phyloP scores from a whole-genome alignment of 2,113 vertebrate genomes.

The Aspiorhynchus laticeps region DNA sequence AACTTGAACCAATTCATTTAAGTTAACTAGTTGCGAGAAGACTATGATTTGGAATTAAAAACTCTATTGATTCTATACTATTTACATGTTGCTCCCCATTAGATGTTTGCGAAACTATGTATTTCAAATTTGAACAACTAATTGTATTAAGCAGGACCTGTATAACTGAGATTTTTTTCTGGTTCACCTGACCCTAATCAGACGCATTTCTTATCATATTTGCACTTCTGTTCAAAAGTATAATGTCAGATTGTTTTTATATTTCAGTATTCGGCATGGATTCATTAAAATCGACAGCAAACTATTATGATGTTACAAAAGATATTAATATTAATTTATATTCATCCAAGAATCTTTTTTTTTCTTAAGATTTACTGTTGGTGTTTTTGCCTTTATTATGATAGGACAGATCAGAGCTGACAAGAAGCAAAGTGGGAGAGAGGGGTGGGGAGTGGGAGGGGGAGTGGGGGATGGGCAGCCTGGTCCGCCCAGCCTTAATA shows the following conservation, averaged over 20 bases:
- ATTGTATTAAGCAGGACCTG: background rate
- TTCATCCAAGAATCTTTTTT: background rate
- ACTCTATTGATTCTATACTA: background rate
- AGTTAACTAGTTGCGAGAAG: background rate
- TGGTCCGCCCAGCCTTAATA: too few relatives aligned
- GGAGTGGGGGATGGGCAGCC: too few relatives aligned
- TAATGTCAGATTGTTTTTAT: too few relatives aligned
- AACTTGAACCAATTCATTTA: background rate
- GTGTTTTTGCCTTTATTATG: too few relatives aligned
- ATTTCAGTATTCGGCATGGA: background rate
- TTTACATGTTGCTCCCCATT: too few relatives aligned
- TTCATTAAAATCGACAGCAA: background rate
- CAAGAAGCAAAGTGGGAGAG: too few relatives aligned
- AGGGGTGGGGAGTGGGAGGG: too few relatives aligned
- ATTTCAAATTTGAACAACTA: background rate
- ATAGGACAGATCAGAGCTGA: too few relatives aligned
- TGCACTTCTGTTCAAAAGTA: too few relatives aligned
- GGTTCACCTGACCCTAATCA: background rate
- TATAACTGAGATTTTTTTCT: background rate
- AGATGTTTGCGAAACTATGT: background rate
- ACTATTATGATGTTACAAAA: background rate
- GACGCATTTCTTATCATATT: background rate
- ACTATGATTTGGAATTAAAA: background rate
- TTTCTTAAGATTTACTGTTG: too few relatives aligned
- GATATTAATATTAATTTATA: too few relatives aligned